Evolutionary conservation across 2,888 invertebrate genomes (phyloP), one percentile per base, ranked within the genome.

Genomic region (Taphrorychus bicolor): DNA sequence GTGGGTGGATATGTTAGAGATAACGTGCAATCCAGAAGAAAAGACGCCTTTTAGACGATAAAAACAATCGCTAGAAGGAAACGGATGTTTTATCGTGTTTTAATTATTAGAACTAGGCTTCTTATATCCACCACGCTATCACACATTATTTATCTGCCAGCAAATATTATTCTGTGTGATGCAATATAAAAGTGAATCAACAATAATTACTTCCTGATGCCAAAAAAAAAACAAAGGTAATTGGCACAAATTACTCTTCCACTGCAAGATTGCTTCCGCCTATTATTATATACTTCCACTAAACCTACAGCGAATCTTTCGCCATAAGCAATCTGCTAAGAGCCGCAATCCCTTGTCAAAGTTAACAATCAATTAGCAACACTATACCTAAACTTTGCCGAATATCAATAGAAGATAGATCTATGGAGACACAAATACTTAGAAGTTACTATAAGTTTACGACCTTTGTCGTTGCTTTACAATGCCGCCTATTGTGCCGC

Each of bases 21-120:
- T 42, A 24, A 60, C 9, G 21, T 32, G 22, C 45, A 66, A 69
- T 64, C 56, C 41, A 24, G 17, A 70, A 70, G 70, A 70, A 70
- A 70, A 70, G 70, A 70, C 61, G 66, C 42, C 45, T 61, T 66
- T 41, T 19, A 14, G 21, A 24, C 19, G 62, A 65, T 63, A 66
- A 63, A 48, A 63, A 63, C 2, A 52, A 22, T 63, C 48, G 63
- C 58, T 56, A 54, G 45, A 70, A 70, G 66, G 70, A 70, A 70
- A 62, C 66, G 70, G 70, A 67, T 52, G 59, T 59, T 45, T 32
- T 32, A 32, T 32, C 32, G 32, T 9, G 32, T 32, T 32, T 32
- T 32, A 32, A 32, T 32, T n/a, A n/a, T n/a, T 32, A 32, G 32
- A 32, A 32, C 32, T 32, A 11, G 32, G 3, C 32, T 32, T 32